A percentile compares a stretch with the other conserved stretches of the same genome.
Conservation (phyloP, 2,113 vertebrate genomes). For the Cyanoderma ruficeps region DNA sequence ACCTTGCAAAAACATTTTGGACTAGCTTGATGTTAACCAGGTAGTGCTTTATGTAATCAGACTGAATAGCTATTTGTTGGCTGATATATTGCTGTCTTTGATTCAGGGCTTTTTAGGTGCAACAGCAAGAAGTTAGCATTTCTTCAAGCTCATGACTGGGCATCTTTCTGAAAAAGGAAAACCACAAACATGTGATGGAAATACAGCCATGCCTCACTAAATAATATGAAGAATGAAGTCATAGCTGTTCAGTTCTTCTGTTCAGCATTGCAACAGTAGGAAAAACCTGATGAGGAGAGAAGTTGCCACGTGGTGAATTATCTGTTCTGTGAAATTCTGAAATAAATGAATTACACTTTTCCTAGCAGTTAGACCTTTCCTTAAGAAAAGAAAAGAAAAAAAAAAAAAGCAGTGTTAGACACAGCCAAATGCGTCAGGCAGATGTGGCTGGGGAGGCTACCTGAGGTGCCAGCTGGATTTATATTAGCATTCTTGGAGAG, state of each 20-base stretch:
- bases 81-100: neutral
- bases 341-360: slow-evolving; percentile 61
- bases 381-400: neutral
- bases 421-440: slow-evolving; percentile 72
- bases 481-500: slow-evolving; percentile 63
- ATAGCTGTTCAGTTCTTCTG: neutral
- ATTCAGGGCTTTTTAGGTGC: neutral
- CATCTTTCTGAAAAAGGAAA: slow-evolving; percentile 9
- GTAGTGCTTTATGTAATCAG: neutral
- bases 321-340: slow-evolving; percentile 57
- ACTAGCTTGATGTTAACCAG: accelerated
- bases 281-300: slow-evolving; percentile 36
- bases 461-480: slow-evolving; percentile 75
- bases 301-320: slow-evolving; percentile 60
- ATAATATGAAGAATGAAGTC: neutral
- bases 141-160: neutral
- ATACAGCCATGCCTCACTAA: neutral
- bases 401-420: neutral
- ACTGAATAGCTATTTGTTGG: neutral
- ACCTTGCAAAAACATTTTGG: neutral
- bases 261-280: slow-evolving; percentile 6
- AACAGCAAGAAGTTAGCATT: neutral
- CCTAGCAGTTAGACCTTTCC: slow-evolving; percentile 31
- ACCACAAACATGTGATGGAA: neutral
- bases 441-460: slow-evolving; percentile 72